Evolutionary conservation across 2,797 vertebrate genomes (phyloP).

Genomic region (Salmo trutta): DNA sequence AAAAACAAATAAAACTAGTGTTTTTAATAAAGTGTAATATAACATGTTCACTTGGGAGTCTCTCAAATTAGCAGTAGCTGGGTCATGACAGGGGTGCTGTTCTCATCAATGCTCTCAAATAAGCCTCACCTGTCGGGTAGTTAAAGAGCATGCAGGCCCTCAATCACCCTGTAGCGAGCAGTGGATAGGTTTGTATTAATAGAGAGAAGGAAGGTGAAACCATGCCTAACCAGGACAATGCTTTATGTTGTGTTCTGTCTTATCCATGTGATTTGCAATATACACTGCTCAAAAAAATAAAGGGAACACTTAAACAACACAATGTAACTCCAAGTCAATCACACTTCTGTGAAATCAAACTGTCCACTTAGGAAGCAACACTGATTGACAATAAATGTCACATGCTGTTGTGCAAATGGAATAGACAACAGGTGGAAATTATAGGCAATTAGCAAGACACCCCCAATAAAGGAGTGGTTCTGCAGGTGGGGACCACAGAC

Average conservation of each 20-base stretch:
- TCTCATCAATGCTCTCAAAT: conserved; percentile 60
- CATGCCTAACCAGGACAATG: background rate
- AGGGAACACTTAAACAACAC: too few relatives aligned
- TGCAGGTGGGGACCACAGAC: too few relatives aligned
- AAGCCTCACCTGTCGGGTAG: conserved; percentile 66
- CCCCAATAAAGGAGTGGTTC: too few relatives aligned
- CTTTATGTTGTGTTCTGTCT: background rate
- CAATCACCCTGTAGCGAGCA: conserved; percentile 53
- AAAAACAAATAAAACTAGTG: conserved; percentile 27
- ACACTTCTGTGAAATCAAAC: too few relatives aligned
- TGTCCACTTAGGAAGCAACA: too few relatives aligned
- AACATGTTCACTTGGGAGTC: conserved; percentile 62
- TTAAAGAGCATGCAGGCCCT: conserved; percentile 60
- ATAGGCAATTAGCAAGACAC: too few relatives aligned
- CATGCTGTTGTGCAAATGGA: too few relatives aligned
- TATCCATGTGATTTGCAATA: background rate
- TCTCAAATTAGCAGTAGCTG: conserved; percentile 64
- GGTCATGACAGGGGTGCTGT: conserved; percentile 56
- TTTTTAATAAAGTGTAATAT: background rate
- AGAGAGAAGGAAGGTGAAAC: conserved; percentile 33
- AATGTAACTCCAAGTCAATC: too few relatives aligned
- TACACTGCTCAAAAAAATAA: too few relatives aligned
- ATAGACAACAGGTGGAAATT: too few relatives aligned
- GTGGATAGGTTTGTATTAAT: conserved; percentile 57
- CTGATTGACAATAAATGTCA: too few relatives aligned